These are phyloP conservation scores for Jacana jacana DNA, from an alignment of 2,113 vertebrate species.

Conservation along the genomic window DNA sequence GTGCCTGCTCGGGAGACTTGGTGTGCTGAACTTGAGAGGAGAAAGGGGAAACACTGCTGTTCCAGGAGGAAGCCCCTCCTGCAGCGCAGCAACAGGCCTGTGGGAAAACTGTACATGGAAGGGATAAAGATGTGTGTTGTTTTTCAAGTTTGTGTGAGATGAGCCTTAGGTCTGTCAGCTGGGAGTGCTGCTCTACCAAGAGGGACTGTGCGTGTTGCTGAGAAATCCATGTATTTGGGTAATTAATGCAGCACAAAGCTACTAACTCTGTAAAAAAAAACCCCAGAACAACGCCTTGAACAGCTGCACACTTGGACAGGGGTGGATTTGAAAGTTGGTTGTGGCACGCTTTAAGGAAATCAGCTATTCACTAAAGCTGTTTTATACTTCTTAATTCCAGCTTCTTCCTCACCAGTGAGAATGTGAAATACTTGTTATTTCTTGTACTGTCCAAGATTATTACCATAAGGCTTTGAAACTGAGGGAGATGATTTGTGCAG, in stretches of 20 bases:
- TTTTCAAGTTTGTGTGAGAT: neutral
- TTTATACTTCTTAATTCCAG: neutral
- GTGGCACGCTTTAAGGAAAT: neutral
- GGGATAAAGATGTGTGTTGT: neutral
- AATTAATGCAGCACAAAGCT: neutral
- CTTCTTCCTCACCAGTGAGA: neutral
- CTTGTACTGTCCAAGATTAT: neutral
- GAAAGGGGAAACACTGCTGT: rapidly evolving
- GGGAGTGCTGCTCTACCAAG: neutral
- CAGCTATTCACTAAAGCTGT: neutral
- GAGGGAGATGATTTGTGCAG: neutral
- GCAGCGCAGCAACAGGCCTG: neutral
- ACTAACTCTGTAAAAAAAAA: neutral
- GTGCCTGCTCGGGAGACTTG: neutral
- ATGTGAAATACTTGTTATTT: neutral
- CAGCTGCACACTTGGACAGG: neutral
- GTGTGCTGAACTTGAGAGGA: neutral
- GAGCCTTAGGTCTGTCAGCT: neutral
- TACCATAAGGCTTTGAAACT: neutral
- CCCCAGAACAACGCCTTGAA: neutral
- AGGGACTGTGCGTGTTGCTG: neutral
- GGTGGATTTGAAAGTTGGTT: neutral
- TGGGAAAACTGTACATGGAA: neutral
- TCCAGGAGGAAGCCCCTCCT: neutral
- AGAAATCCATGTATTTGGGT: neutral